Evolutionary conservation across 53 echinoderm and acorn worm genomes (phyloP).

Genomic region (Holothuria scabra): DNA sequence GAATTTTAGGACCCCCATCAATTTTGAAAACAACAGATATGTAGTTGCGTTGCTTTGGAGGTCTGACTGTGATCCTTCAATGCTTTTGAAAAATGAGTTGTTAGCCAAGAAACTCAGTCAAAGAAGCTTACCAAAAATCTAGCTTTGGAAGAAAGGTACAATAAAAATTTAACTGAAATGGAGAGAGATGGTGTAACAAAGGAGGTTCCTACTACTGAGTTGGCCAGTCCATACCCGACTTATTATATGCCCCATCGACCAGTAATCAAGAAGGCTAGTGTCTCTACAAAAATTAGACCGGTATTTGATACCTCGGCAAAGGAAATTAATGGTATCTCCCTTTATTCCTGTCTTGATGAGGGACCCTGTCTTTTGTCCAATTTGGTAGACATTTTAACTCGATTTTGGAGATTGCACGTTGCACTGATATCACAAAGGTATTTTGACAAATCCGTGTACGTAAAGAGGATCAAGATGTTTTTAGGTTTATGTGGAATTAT

Average conservation of each 20-base stretch:
- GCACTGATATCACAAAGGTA: conserved; percentile 35
- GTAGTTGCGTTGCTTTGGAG: conserved; percentile 22
- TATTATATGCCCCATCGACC: conserved; percentile 28
- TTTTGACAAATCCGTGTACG: conserved; percentile 25
- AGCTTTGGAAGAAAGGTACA: background rate
- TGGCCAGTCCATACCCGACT: conserved; percentile 8
- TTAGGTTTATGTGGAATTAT: conserved; percentile 23
- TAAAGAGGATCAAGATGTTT: conserved; percentile 23
- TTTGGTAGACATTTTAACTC: conserved; percentile 28
- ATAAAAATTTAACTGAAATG: conserved; percentile 10
- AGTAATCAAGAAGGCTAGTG: background rate
- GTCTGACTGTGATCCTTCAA: conserved; percentile 4
- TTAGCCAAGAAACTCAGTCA: conserved; percentile 1
- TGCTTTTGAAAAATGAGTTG: conserved; percentile 11
- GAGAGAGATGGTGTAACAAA: background rate
- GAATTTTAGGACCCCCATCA: background rate
- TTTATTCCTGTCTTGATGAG: conserved; percentile 22
- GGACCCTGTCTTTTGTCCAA: conserved; percentile 36
- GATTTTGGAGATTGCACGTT: conserved; percentile 38
- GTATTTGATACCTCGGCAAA: background rate
- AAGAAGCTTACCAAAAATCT: background rate
- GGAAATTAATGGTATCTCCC: conserved; percentile 30
- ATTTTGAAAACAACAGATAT: conserved; percentile 7
- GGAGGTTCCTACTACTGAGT: background rate
- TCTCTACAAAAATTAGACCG: background rate